Percentiles rank a stretch among this genome's conserved stretches.
These are phyloP conservation scores for Penaeus vannamei DNA, from an alignment of 1,140 invertebrate species.

Conservation along the genomic window DNA sequence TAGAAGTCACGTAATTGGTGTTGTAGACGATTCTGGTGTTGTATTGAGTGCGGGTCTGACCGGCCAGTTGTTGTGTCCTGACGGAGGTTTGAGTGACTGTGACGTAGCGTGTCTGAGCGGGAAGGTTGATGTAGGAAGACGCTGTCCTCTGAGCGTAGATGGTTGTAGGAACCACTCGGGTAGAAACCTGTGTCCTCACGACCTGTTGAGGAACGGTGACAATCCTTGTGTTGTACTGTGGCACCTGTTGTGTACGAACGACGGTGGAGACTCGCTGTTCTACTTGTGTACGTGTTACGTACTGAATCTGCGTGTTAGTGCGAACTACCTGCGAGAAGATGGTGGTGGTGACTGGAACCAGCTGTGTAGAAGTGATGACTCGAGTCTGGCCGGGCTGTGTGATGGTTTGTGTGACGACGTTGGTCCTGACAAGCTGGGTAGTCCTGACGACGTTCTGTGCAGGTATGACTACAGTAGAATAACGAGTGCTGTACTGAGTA, in stretches of 20 bases:
- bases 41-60: neutral
- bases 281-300: constrained; percentile 7
- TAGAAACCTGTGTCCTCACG: constrained; percentile 8
- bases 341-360: neutral
- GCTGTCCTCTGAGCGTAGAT: neutral
- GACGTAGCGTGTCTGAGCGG: neutral
- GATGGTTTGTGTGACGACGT: neutral
- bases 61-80: constrained; percentile 21
- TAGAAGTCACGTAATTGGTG: constrained; percentile 1
- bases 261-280: constrained; percentile 25
- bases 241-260: neutral
- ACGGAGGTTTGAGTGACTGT: constrained; percentile 6
- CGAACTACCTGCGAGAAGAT: neutral
- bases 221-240: neutral
- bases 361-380: neutral
- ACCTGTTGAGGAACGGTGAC: neutral
- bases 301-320: constrained; percentile 29
- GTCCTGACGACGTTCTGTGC: neutral
- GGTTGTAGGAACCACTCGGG: constrained; percentile 31
- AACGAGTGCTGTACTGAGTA: constrained; percentile 29
- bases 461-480: constrained; percentile 5
- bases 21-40: neutral
- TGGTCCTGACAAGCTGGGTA: no score
- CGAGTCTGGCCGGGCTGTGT: neutral
- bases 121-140: neutral